A percentile compares a stretch with the other conserved stretches of the same genome.
Conservation (phyloP, 2,888 invertebrate genomes). For the Tipula confusa region DNA sequence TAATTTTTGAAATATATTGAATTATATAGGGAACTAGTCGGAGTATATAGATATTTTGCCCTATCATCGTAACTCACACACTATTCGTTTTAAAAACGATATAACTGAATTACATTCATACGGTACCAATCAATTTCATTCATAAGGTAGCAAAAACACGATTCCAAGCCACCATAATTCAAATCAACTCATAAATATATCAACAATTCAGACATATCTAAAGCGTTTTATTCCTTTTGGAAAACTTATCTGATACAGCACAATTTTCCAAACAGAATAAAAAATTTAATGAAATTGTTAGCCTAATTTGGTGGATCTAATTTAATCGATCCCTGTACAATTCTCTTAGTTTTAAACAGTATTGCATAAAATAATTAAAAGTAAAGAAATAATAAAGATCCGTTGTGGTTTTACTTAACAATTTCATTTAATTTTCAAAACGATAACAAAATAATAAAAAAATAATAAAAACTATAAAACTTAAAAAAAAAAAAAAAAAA, state of each 20-base stretch:
- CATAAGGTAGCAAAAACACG: not conserved
- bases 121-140: not conserved
- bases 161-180: not conserved
- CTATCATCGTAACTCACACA: not conserved
- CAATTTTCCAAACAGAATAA: not conserved
- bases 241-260: not conserved
- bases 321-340: too few species aligned
- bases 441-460: not conserved
- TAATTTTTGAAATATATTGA: not conserved
- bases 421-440: not conserved
- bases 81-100: not conserved
- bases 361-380: too few species aligned
- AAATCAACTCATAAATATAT: too few species aligned
- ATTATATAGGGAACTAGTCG: not conserved
- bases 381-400: too few species aligned
- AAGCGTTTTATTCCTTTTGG: not conserved
- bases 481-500: not conserved
- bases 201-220: not conserved
- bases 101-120: not conserved
- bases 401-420: not conserved
- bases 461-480: not conserved
- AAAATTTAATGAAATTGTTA: conserved; percentile 12
- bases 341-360: too few species aligned
- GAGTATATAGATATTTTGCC: not conserved
- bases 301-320: not conserved